A percentile compares a stretch with the other conserved stretches of the same genome.
Conservation (phyloP, 2,113 vertebrate genomes). For the Apteryx owenii region DNA sequence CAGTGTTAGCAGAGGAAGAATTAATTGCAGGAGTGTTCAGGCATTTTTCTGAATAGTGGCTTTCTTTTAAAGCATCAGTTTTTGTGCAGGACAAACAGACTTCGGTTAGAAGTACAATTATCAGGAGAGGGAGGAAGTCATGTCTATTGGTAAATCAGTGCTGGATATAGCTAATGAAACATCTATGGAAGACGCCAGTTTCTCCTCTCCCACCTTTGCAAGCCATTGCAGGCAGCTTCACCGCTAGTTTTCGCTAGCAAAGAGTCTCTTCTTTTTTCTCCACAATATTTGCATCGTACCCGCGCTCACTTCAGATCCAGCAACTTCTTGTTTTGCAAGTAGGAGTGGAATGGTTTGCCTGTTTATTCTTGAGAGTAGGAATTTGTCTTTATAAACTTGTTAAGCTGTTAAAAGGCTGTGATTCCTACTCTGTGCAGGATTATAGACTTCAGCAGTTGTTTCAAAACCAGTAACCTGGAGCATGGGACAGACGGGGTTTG, state of each 20-base stretch:
- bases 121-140: background rate
- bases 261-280: background rate
- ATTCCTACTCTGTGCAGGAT: background rate
- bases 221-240: background rate
- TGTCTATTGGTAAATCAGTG: background rate
- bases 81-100: background rate
- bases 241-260: background rate
- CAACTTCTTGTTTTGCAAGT: background rate
- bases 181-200: background rate
- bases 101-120: background rate
- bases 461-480: background rate
- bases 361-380: conserved; percentile 28
- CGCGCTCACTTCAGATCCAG: background rate
- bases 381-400: conserved; percentile 39
- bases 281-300: background rate
- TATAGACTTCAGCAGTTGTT: background rate
- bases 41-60: background rate
- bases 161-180: background rate
- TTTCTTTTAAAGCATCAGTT: background rate
- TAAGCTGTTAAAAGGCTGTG: conserved; percentile 49
- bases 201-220: background rate
- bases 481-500: background rate
- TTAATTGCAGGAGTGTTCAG: background rate
- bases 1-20: background rate
- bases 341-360: conserved; percentile 30